These are phyloP conservation scores for Ctenicera cuprea DNA, from an alignment of 2,888 invertebrate species.

Conservation along the genomic window DNA sequence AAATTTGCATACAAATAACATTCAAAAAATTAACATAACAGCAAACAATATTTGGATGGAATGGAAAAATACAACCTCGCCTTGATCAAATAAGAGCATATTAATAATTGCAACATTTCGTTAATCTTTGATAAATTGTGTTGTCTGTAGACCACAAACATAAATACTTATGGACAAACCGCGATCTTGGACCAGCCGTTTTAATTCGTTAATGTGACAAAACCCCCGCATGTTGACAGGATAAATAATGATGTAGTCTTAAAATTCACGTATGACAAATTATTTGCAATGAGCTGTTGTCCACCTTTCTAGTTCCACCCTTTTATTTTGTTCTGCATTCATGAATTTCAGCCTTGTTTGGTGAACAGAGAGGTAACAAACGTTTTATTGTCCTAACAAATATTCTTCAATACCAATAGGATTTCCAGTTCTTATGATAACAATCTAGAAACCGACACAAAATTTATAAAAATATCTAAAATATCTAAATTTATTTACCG, in stretches of 20 bases:
- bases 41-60: background rate
- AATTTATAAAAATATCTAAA: background rate
- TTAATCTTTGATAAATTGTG: background rate
- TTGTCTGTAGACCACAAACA: constrained; percentile 7
- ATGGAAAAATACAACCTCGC: background rate
- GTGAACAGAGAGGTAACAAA: background rate
- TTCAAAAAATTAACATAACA: too few species aligned
- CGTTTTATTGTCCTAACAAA: background rate
- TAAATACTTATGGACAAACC: constrained; percentile 1
- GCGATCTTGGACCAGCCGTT: constrained; percentile 10
- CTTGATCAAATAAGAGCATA: background rate
- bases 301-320: constrained; percentile 9
- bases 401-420: background rate
- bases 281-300: constrained; percentile 24
- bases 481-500: background rate
- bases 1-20: too few species aligned
- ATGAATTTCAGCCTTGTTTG: background rate
- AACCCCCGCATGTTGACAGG: constrained; percentile 22
- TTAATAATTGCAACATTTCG: background rate
- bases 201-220: constrained; percentile 16
- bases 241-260: constrained; percentile 19
- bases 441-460: too few species aligned
- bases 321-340: constrained; percentile 25
- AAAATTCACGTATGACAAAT: constrained; percentile 31
- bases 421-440: background rate